Evolutionary conservation across 2,888 invertebrate genomes (phyloP).

Genomic region (Cantharis lateralis): DNA sequence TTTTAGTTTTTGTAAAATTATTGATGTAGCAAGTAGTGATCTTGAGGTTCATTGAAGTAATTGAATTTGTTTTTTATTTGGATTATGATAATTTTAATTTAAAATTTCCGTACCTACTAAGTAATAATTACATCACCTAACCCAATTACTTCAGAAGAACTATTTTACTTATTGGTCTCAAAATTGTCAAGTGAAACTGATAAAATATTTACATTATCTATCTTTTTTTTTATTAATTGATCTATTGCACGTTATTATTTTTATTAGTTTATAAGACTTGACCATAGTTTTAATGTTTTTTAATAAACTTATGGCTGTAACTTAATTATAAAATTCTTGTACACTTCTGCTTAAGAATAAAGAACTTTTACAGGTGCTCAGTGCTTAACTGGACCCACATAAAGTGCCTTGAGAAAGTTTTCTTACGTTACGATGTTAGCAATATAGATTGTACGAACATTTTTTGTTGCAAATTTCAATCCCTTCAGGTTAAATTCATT

Average conservation of each 20-base stretch:
- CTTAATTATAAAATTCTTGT: neutral
- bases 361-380: neutral
- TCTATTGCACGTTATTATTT: neutral
- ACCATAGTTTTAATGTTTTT: neutral
- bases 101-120: neutral
- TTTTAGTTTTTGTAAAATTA: neutral
- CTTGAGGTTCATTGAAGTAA: neutral
- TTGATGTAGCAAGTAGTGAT: neutral
- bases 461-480: no score
- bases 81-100: neutral
- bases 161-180: neutral
- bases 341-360: neutral
- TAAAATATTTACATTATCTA: neutral
- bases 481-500: no score
- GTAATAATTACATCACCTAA: neutral
- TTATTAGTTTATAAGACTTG: neutral
- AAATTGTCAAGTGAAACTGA: neutral
- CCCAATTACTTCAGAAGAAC: neutral
- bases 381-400: no score
- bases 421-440: no score
- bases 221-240: neutral
- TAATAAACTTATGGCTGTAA: neutral
- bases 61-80: neutral
- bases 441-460: no score
- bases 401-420: no score